Base-by-base conservation (phyloP, 1,140 invertebrate genomes). In the Apis mellifera region DNA sequence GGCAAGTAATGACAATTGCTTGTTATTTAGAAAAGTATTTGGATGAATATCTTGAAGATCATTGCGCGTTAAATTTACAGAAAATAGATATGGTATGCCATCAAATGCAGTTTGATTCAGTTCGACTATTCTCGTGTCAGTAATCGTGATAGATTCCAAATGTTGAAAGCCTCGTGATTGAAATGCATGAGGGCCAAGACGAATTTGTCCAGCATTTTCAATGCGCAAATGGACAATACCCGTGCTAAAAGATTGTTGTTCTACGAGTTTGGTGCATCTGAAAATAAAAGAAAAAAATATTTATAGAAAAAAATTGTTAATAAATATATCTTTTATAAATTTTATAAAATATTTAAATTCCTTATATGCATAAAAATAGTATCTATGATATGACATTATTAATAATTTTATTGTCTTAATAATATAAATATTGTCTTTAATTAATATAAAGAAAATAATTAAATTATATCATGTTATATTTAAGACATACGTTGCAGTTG, bases 61-160 rank as follows among this genome's bases (percentile, higher is more conserved):
- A 71, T 96, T 96, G 84, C 95, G 95, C 0, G 96, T 96, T 54
- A 97, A 91, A 86, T 96, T 96, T 0, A 97, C 94, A 5, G 95
- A 94, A 77, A 95, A 96, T 1, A 97, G 92, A 71, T 96, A 95
- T 17, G 95, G 89, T 19, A 97, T 91, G 1, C 95, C 96, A 64
- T 95, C 94, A 92, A 97, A 97, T 0, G 96, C 96, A 15, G 94
- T 95, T 54, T 88, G 90, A 82, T 94, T 91, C 32, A 95, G 84
- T 17, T 90, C 78, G 52, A 87, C 72, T 57, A 95, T 93, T 8
- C 88, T 86, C 0, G 92, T 93, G 54, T 95, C 92, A 26, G 87
- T 82, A 75, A 95, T 93, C 17, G 87, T 91, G 32, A 95, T 90
- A 0, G 94, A 92, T 52, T 93, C 90, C 50, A 95, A 76, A 57